Conservation (phyloP, 2,797 vertebrate species). For the Hemitrygon akajei region DNA sequence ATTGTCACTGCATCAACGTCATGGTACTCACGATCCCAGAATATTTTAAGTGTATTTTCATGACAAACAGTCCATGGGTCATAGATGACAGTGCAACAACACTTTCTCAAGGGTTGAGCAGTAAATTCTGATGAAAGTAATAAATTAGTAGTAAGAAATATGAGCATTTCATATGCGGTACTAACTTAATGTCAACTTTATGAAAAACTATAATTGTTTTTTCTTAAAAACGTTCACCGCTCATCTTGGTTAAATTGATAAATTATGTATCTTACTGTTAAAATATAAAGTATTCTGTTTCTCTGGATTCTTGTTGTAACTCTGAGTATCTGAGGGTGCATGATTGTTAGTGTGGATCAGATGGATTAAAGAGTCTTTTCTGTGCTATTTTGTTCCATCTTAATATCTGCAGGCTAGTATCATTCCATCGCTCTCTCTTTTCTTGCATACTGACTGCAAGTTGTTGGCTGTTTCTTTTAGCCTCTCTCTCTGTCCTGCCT, state of each 20-base stretch:
- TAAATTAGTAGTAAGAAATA: neutral
- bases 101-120: neutral
- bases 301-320: neutral
- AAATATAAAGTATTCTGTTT: neutral
- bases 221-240: too few species aligned
- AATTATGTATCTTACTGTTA: neutral
- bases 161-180: neutral
- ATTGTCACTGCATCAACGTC: neutral
- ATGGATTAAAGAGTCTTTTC: too few species aligned
- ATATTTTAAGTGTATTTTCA: neutral
- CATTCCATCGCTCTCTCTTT: neutral
- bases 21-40: neutral
- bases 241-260: too few species aligned
- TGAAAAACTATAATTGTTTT: neutral
- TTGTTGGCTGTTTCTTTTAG: neutral
- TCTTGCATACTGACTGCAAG: neutral
- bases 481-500: neutral
- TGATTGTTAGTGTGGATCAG: too few species aligned
- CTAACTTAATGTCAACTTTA: neutral
- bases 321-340: neutral
- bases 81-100: neutral
- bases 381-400: too few species aligned
- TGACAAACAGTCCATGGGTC: neutral
- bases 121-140: neutral
- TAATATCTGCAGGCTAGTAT: neutral